These are phyloP conservation scores for Orchestia grillus DNA, from an alignment of 1,140 invertebrate genomes.

Conservation along the genomic window DNA sequence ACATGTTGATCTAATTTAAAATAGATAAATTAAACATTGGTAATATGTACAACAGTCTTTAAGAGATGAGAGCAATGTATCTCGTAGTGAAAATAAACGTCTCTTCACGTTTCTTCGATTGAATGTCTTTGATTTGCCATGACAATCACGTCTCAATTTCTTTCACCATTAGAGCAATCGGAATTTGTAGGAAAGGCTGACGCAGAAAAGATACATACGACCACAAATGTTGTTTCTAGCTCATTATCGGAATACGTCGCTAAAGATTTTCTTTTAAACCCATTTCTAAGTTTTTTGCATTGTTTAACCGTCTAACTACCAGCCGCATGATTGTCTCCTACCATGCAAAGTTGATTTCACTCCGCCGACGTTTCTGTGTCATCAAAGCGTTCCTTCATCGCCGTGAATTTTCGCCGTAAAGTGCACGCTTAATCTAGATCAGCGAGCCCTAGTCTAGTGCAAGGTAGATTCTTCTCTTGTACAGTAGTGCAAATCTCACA, in stretches of 20 bases:
- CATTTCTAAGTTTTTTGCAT: neutral
- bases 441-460: neutral
- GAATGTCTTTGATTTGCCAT: too few relatives aligned
- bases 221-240: neutral
- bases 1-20: too few relatives aligned
- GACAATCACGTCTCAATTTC: too few relatives aligned
- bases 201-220: neutral
- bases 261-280: neutral
- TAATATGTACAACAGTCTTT: too few relatives aligned
- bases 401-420: neutral
- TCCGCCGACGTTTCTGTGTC: neutral
- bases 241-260: neutral
- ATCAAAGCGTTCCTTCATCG: neutral
- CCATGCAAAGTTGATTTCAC: neutral
- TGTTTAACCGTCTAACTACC: neutral
- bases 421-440: neutral
- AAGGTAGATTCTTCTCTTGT: neutral
- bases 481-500: neutral
- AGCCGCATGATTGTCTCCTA: neutral
- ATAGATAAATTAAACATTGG: too few relatives aligned
- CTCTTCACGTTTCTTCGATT: too few relatives aligned
- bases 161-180: too few relatives aligned
- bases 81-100: too few relatives aligned
- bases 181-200: too few relatives aligned
- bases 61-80: too few relatives aligned